These are phyloP conservation scores for Cygnus atratus DNA, from an alignment of 2,113 vertebrate species.

Conservation along the genomic window DNA sequence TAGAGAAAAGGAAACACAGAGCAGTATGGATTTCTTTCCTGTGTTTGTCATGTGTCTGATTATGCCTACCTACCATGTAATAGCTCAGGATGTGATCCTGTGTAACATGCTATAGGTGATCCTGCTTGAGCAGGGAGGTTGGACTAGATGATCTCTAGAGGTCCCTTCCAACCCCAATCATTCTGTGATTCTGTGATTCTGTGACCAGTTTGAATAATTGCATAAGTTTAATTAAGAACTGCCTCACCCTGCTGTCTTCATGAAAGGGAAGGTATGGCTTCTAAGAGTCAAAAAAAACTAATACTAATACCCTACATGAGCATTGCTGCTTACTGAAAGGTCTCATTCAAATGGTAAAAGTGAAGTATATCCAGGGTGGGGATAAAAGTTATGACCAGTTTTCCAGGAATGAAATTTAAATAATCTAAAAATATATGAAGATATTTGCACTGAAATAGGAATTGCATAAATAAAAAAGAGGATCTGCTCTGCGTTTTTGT, in stretches of 20 bases:
- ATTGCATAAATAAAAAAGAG: background rate
- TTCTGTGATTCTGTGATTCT: too few species aligned
- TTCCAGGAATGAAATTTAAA: background rate
- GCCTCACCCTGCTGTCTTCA: background rate
- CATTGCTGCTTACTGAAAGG: background rate
- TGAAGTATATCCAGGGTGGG: background rate
- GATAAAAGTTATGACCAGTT: background rate
- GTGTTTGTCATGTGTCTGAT: background rate
- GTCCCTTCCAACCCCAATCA: too few species aligned
- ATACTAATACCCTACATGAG: background rate
- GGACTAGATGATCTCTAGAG: too few species aligned
- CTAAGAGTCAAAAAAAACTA: background rate
- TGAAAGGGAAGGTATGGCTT: background rate
- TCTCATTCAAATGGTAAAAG: background rate
- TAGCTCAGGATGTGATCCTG: background rate
- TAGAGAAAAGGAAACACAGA: background rate
- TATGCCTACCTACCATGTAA: background rate
- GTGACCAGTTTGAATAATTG: background rate
- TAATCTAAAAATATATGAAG: background rate
- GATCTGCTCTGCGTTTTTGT: rapidly evolving
- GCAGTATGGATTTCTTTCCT: background rate
- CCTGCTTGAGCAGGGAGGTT: too few species aligned
- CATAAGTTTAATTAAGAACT: background rate
- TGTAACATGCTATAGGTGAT: too few species aligned
- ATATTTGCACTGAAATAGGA: background rate